Conservation (phyloP, 2,797 vertebrate species). For the Danio choprae region DNA sequence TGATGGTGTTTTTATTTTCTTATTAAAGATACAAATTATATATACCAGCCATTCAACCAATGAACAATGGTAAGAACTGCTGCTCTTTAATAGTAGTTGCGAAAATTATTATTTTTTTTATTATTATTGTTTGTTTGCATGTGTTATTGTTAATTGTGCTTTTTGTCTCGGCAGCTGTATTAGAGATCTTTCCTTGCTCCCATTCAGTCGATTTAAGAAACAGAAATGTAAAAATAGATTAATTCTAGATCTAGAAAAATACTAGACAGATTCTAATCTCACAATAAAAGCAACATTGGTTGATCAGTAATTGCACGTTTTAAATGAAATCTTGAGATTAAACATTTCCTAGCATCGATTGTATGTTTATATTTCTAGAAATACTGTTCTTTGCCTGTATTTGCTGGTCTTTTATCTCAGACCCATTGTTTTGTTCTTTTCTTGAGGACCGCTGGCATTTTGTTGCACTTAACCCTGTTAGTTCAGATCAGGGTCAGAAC, state of each 20-base stretch:
- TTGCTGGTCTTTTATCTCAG: not conserved
- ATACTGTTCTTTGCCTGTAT: not conserved
- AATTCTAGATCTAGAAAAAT: too few relatives aligned
- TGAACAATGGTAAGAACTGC: conserved; percentile 15
- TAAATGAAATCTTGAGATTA: not conserved
- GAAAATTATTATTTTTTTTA: not conserved
- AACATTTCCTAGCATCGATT: not conserved
- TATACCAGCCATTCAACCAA: not conserved
- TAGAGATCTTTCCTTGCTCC: not conserved
- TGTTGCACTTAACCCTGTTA: conserved; percentile 19
- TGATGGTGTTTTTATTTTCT: not conserved
- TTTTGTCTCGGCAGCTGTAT: not conserved
- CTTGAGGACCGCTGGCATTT: conserved; percentile 29
- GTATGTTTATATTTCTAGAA: not conserved
- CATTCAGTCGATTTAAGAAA: too few relatives aligned
- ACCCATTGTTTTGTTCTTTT: conserved; percentile 24
- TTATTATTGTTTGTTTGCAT: not conserved
- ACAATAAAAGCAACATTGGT: not conserved
- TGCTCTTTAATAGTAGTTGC: not conserved
- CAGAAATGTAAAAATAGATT: too few relatives aligned
- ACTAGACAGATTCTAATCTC: too few relatives aligned
- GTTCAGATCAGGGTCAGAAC: conserved; percentile 9
- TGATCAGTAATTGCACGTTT: not conserved
- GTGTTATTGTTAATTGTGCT: not conserved
- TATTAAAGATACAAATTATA: not conserved